These are phyloP conservation scores for Drosophila leonis DNA, from an alignment of 2,888 invertebrate species.

Conservation along the genomic window DNA sequence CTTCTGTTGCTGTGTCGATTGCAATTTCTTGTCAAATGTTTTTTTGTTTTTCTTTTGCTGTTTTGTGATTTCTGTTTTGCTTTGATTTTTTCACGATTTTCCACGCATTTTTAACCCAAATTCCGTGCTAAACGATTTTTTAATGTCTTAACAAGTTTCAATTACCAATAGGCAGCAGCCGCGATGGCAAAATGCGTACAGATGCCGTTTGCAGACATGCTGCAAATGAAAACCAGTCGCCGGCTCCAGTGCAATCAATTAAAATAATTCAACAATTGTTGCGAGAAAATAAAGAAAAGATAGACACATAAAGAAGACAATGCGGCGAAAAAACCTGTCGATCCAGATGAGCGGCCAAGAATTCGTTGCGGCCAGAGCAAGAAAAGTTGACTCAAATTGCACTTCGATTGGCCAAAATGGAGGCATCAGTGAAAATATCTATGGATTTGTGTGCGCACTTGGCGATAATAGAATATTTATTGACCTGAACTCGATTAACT, in stretches of 20 bases:
- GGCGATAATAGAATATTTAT: conserved; percentile 51
- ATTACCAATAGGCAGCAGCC: conserved; percentile 68
- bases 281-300: conserved; percentile 54
- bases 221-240: conserved; percentile 56
- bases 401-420: conserved; percentile 68
- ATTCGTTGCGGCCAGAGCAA: conserved; percentile 36
- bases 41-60: conserved; percentile 10
- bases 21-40: conserved; percentile 29
- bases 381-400: conserved; percentile 57
- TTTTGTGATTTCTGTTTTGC: conserved; percentile 17
- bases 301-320: conserved; percentile 61
- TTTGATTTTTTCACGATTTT: conserved; percentile 72
- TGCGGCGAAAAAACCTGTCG: conserved; percentile 51
- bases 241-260: conserved; percentile 67
- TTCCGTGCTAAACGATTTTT: conserved; percentile 80
- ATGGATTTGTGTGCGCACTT: conserved; percentile 34
- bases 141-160: conserved; percentile 81
- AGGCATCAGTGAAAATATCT: conserved; percentile 65
- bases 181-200: conserved; percentile 54
- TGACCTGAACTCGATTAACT: conserved; percentile 25
- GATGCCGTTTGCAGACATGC: conserved; percentile 61
- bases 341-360: conserved; percentile 27
- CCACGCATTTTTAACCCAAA: conserved; percentile 81
- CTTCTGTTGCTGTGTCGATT: conserved; percentile 38
- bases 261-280: conserved; percentile 79